phyloP scores from a whole-genome alignment of 2,113 vertebrate genomes.

The Oncorhynchus tshawytscha region DNA sequence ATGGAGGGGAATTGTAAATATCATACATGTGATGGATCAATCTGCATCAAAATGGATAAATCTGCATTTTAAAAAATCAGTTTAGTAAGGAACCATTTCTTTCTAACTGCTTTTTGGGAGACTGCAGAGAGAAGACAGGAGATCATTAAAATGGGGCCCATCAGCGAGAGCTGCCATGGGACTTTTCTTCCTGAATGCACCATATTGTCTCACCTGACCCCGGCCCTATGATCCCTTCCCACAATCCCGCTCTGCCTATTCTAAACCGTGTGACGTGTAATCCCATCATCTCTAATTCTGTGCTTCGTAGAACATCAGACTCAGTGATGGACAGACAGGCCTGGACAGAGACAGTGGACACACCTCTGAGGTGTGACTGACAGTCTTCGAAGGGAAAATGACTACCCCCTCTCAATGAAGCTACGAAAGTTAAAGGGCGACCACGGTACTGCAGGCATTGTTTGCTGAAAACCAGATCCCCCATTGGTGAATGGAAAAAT shows the following conservation, averaged over 20 bases:
- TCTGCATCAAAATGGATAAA: too few relatives aligned
- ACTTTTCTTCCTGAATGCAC: neutral
- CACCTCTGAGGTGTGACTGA: neutral
- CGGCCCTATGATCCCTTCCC: neutral
- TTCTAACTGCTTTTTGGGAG: neutral
- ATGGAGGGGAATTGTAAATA: neutral
- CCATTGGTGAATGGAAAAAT: too few relatives aligned
- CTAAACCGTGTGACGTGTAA: neutral
- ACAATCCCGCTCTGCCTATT: neutral
- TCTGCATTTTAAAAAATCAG: too few relatives aligned
- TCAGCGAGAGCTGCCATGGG: neutral
- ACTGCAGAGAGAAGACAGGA: neutral
- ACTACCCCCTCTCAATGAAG: too few relatives aligned
- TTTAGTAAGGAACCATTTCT: neutral
- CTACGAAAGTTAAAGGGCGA: too few relatives aligned
- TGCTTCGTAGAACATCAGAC: neutral
- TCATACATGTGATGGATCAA: neutral
- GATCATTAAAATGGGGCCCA: too few relatives aligned
- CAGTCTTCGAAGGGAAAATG: too few relatives aligned
- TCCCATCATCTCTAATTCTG: neutral
- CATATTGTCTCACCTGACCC: neutral
- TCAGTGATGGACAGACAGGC: neutral
- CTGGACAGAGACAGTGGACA: constrained; percentile 1
- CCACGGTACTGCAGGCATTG: too few relatives aligned
- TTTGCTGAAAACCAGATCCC: too few relatives aligned